Evolutionary conservation across 1,140 invertebrate species (phyloP).

Genomic region (Cherax destructor): DNA sequence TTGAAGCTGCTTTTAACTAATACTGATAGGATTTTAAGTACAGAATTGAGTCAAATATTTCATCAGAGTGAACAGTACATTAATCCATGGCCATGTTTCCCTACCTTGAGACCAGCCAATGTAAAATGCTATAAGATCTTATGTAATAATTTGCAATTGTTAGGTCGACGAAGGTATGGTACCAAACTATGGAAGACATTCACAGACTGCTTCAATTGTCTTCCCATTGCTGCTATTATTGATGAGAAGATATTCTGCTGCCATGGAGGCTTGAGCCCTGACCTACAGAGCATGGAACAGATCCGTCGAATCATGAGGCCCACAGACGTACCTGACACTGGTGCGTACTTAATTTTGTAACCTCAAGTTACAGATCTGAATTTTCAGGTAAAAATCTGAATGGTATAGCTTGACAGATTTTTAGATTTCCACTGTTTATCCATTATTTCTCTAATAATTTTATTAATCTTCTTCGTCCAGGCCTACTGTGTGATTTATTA

Average conservation of each 20-base stretch:
- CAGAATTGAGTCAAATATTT: too few species aligned
- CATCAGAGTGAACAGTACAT: too few species aligned
- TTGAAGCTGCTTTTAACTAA: too few species aligned
- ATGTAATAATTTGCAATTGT: neutral
- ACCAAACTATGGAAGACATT: slow-evolving; percentile 87
- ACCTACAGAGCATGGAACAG: slow-evolving; percentile 93
- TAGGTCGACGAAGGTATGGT: slow-evolving; percentile 81
- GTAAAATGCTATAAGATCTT: too few species aligned
- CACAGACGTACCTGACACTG: slow-evolving; percentile 81
- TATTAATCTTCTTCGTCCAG: slow-evolving; percentile 71
- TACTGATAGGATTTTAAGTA: too few species aligned
- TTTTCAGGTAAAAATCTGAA: too few species aligned
- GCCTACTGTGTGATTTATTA: slow-evolving; percentile 80
- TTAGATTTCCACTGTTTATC: too few species aligned
- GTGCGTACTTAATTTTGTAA: neutral
- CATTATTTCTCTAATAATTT: neutral
- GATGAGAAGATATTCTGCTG: slow-evolving; percentile 99
- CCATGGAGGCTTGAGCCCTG: slow-evolving; percentile 93
- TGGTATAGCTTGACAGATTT: too few species aligned
- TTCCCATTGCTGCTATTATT: slow-evolving; percentile 87
- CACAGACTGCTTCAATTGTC: slow-evolving; percentile 85
- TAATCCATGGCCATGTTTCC: too few species aligned
- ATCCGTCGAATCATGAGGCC: slow-evolving; percentile 83
- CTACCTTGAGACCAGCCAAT: too few species aligned
- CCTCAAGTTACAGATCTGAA: too few species aligned